A percentile compares a stretch with the other conserved stretches of the same genome.
Conservation (phyloP, 2,113 vertebrate species). For the Arvicanthis niloticus region DNA sequence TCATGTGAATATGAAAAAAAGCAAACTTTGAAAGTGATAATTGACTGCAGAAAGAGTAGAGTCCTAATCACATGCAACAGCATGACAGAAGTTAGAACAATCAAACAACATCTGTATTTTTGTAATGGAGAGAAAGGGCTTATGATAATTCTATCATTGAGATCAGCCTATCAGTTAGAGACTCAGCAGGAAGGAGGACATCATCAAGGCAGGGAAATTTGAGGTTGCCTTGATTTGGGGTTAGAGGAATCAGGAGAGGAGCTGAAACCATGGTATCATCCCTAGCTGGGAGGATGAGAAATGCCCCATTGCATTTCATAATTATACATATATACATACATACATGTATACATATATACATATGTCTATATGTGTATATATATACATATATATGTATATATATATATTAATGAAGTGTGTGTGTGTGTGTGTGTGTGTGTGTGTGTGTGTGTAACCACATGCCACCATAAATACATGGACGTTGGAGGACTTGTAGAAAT, state of each 20-base stretch:
- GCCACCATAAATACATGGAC: neutral
- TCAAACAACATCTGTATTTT: constrained; percentile 5
- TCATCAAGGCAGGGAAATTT: constrained; percentile 23
- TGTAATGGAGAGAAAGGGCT: neutral
- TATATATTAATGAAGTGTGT: neutral
- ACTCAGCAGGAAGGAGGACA: neutral
- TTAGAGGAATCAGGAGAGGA: neutral
- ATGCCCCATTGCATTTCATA: neutral
- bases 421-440: neutral
- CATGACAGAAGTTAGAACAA: neutral
- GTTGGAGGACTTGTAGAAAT: neutral
- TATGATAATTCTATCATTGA: constrained; percentile 40
- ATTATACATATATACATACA: neutral
- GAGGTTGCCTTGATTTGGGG: neutral
- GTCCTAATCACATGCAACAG: neutral
- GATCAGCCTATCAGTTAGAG: neutral
- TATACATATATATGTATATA: too few relatives aligned
- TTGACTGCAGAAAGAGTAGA: constrained; percentile 4
- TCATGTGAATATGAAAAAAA: constrained; percentile 9
- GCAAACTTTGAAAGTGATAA: neutral
- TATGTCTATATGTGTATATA: too few relatives aligned
- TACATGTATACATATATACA: neutral
- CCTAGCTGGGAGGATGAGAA: neutral
- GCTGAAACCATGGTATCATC: neutral
- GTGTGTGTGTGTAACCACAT: neutral